Conservation (phyloP, 2,797 vertebrate genomes). For the Myotis myotis region DNA sequence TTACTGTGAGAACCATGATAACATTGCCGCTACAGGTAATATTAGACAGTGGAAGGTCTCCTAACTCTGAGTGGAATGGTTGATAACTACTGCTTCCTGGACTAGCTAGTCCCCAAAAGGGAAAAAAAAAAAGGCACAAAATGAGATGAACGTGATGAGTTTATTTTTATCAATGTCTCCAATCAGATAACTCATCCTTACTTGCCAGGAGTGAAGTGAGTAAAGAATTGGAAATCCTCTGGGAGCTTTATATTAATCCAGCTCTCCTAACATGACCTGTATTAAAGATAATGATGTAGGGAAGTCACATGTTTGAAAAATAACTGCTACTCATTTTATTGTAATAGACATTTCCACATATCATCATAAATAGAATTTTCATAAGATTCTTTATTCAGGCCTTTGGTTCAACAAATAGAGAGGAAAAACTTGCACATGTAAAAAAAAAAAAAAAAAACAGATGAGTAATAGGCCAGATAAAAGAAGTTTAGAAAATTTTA, state of each 20-base stretch:
- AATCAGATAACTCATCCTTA: not conserved
- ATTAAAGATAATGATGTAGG: not conserved
- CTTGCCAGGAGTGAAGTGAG: not conserved
- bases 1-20: not conserved
- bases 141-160: not conserved
- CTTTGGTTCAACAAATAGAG: not conserved
- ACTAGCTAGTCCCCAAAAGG: not conserved
- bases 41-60: not conserved
- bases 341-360: not conserved
- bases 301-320: not conserved
- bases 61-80: not conserved
- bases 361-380: slow-evolving; percentile 4
- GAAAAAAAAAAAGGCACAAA: not conserved
- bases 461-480: not conserved
- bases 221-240: not conserved
- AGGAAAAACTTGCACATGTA: not conserved
- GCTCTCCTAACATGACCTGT: not conserved
- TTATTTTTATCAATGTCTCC: not conserved
- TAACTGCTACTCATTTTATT: not conserved
- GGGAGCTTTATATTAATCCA: not conserved
- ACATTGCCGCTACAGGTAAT: not conserved
- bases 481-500: slow-evolving; percentile 1
- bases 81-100: not conserved
- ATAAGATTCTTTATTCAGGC: not conserved
- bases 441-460: slow-evolving; percentile 27